phyloP scores from a whole-genome alignment of 2,797 vertebrate species.

The Oreortyx pictus region DNA sequence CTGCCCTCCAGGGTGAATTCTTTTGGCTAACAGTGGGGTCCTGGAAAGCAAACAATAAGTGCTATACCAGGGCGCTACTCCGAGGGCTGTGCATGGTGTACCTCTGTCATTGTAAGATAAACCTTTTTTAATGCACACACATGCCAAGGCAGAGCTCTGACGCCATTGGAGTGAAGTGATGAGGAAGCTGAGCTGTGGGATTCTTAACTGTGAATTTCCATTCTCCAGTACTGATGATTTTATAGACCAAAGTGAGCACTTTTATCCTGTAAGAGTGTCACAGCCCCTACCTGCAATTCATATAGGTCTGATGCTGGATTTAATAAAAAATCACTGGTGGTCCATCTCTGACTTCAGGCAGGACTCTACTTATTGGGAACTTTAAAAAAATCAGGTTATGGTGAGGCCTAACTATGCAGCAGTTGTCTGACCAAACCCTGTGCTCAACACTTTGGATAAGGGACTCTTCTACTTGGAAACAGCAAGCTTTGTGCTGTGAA shows the following conservation, averaged over 20 bases:
- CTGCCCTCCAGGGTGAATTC: conserved; percentile 4
- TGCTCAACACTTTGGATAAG: neutral
- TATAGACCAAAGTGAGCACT: neutral
- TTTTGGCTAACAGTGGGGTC: conserved; percentile 14
- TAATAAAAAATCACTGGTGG: neutral
- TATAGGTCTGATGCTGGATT: neutral
- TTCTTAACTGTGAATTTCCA: neutral
- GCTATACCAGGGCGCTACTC: neutral
- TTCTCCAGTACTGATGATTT: neutral
- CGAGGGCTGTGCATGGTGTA: neutral
- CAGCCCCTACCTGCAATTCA: neutral
- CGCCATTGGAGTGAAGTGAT: neutral
- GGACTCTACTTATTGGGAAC: neutral
- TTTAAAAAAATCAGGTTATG: neutral
- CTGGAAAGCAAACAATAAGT: conserved; percentile 37
- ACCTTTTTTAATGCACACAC: neutral
- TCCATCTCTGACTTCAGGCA: neutral
- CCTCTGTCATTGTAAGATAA: neutral
- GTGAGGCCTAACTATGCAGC: neutral
- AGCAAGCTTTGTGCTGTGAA: neutral
- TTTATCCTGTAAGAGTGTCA: neutral
- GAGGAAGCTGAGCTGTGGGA: neutral
- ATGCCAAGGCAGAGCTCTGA: neutral
- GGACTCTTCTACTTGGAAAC: neutral
- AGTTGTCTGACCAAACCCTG: neutral